These are phyloP conservation scores for Galaxias olidus DNA, from an alignment of 2,797 vertebrate species.

Conservation along the genomic window DNA sequence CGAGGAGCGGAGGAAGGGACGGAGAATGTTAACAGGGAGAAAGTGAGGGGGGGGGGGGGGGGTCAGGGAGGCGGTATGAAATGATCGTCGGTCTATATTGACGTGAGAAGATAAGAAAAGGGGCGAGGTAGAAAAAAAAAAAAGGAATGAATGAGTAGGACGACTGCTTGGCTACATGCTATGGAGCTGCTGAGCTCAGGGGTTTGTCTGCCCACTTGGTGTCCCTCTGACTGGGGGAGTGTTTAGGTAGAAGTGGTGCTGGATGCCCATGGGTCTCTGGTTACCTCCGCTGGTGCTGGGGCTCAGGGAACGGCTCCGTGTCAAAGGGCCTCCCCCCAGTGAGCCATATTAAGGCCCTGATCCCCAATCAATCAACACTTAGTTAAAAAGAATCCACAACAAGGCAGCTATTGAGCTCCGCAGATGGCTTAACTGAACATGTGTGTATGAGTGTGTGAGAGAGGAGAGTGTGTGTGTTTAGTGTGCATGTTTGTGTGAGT, in stretches of 20 bases:
- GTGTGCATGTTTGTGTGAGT: constrained; percentile 12
- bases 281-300: constrained; percentile 61
- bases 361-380: constrained; percentile 80
- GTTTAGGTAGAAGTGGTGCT: constrained; percentile 49
- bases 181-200: constrained; percentile 14
- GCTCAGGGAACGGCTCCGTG: constrained; percentile 59
- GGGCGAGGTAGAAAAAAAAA: background rate
- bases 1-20: background rate
- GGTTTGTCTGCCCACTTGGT: background rate
- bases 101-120: background rate
- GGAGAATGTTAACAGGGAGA: background rate
- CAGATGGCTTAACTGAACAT: constrained; percentile 62
- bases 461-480: constrained; percentile 6
- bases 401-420: constrained; percentile 64
- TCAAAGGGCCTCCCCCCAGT: constrained; percentile 75
- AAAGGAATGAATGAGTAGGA: background rate
- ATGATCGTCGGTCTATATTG: background rate
- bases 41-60: background rate
- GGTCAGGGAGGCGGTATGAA: background rate
- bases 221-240: constrained; percentile 20
- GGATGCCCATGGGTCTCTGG: constrained; percentile 36
- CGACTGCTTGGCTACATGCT: background rate
- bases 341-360: constrained; percentile 73
- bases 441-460: constrained; percentile 48
- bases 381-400: constrained; percentile 74